Evolutionary conservation across 1,140 invertebrate genomes (phyloP).

Genomic region (Magallana ariakensis): DNA sequence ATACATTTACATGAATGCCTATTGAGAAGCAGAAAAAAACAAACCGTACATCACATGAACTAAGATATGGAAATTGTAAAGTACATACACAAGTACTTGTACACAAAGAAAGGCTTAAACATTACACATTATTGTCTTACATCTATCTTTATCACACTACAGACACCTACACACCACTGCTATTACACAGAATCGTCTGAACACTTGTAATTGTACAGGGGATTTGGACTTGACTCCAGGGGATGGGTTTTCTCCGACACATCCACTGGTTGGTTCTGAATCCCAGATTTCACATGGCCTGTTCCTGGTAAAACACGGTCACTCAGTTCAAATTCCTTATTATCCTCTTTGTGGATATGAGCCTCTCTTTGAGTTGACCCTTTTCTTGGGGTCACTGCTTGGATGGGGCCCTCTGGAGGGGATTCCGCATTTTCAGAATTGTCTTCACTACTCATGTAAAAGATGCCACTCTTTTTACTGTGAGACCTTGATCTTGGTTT

Average conservation of each 20-base stretch:
- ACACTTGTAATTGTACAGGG: conserved; percentile 9
- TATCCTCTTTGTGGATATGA: neutral
- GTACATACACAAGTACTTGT: too few relatives aligned
- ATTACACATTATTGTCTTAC: too few relatives aligned
- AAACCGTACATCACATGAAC: too few relatives aligned
- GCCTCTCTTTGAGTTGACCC: conserved; percentile 10
- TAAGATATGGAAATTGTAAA: too few relatives aligned
- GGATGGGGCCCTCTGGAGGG: conserved; percentile 57
- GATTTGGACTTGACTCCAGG: conserved; percentile 15
- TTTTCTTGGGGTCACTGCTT: neutral
- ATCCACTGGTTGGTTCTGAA: neutral
- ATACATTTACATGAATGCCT: too few relatives aligned
- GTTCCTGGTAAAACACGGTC: neutral
- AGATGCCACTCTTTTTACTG: conserved; percentile 59
- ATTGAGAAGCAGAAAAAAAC: too few relatives aligned
- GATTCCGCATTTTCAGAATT: conserved; percentile 70
- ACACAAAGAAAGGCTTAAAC: too few relatives aligned
- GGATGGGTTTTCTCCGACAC: conserved; percentile 31
- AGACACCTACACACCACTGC: too few relatives aligned
- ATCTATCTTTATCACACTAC: too few relatives aligned
- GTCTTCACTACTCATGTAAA: conserved; percentile 75
- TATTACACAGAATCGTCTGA: conserved; percentile 17
- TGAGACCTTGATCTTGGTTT: conserved; percentile 41
- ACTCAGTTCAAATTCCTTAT: conserved; percentile 38
- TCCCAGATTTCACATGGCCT: neutral